Percentiles rank a stretch among this genome's conserved stretches.
phyloP scores from a whole-genome alignment of 1,140 invertebrate species.

The Dolichoris vasculosae region DNA sequence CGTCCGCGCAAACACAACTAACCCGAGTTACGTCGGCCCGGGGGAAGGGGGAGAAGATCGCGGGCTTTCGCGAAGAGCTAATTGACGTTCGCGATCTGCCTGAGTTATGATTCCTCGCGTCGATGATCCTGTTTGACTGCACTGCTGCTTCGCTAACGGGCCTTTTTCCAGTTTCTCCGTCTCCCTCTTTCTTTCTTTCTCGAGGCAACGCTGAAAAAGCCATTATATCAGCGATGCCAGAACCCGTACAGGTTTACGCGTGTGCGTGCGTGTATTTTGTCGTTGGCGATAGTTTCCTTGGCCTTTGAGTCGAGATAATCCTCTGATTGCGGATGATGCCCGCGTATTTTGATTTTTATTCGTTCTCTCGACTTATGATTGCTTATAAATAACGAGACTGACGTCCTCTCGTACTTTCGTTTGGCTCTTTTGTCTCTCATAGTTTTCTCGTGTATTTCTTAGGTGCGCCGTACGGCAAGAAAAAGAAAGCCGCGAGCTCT shows the following conservation, averaged over 20 bases:
- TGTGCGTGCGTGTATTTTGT: not conserved
- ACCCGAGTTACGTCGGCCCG: not conserved
- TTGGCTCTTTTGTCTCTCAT: not conserved
- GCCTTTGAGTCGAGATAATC: conserved; percentile 28
- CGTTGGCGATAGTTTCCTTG: conserved; percentile 18
- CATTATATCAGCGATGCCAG: conserved; percentile 5
- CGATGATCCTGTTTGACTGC: conserved; percentile 44
- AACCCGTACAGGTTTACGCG: not conserved
- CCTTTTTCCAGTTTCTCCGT: not conserved
- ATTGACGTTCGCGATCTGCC: conserved; percentile 37
- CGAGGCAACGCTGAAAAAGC: conserved; percentile 37
- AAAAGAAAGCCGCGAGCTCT: not conserved
- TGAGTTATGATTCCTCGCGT: conserved; percentile 48
- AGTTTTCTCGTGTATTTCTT: not conserved
- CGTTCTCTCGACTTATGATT: conserved; percentile 26
- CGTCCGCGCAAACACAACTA: not conserved
- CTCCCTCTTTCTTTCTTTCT: not conserved
- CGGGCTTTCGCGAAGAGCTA: conserved; percentile 18
- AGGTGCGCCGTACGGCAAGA: not conserved
- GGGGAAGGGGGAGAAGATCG: not conserved
- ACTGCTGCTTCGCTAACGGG: conserved; percentile 12
- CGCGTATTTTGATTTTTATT: conserved; percentile 24
- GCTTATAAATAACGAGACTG: conserved; percentile 35
- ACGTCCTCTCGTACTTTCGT: conserved; percentile 9
- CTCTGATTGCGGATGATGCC: conserved; percentile 24